Evolutionary conservation across 2,113 vertebrate genomes (phyloP), one percentile per base, ranked within the genome.

Genomic region (Anhinga rufa): DNA sequence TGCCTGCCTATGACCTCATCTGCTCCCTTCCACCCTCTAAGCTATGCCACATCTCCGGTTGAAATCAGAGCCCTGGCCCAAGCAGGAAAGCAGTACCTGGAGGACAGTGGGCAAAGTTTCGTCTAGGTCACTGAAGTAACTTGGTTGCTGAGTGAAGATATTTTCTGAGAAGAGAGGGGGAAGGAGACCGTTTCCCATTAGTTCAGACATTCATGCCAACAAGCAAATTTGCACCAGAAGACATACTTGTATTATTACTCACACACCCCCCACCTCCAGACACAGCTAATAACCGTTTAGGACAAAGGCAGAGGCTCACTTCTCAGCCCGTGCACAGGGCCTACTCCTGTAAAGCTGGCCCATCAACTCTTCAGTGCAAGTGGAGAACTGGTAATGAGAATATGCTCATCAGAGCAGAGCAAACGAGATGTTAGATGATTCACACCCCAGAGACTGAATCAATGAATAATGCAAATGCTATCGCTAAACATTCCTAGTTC

Each of bases 61-160:
- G 42, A 60, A 71, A 64, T 9, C 42, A 2, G 3, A 55, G 36
- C 42, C 54, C 34, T 10, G 25, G 32, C 54, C 64, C 51, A 21
- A 64, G 80, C n/a, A 55, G 78, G 85, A 69, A 22, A 71, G 58
- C 28, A 65, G 72, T 98, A 99, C 99, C 98, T 99, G 99, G 58
- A 99, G 96, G 85, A 99, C 97, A 32, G 99, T 99, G 83, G 99
- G 99, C 60, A 99, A 96, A 1, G 98, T 98, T 96, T 99, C 99
- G 10, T 99, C 98, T 69, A 99, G 97, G 97, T 99, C 99, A 52
- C 75, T 92, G 85, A 99, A 99, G 97, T 99, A 99, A 91, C 98
- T 98, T 9, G 99, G 99, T 91, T 99, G 99, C 93, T 99, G 99
- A 54, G 92, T 98, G 90, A 99, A 99, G 97, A 99, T 98, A 96